Base-by-base conservation (phyloP, 2,797 vertebrate genomes). In the Mus minutoides region DNA sequence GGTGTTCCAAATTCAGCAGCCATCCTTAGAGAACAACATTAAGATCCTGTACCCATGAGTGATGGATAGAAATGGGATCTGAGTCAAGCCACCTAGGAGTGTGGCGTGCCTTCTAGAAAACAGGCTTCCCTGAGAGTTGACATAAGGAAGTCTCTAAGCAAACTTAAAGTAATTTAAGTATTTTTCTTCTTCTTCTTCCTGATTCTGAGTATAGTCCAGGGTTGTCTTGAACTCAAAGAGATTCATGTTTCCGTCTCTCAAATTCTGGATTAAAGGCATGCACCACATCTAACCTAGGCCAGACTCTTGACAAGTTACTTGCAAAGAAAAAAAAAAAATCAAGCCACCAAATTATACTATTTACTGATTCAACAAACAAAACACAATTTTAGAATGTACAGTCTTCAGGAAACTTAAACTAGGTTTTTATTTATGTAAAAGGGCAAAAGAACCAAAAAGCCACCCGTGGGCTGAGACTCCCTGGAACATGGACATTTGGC, bases 401-500 rank as follows among this genome's bases (percentile, higher is more conserved):
- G 34, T 73, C 8, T 6, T 24, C 16, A 43, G 80, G 24, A 76
- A 29, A 21, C 71, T n/a, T 34, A 9, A 52, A 26, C 4, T 2
- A 64, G 77, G 92, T 21, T 62, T 75, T 26, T 37, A 2, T 29
- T 29, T 19, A n/a, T 4, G 4, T 14, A 54, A 14, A 43, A 49
- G 73, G 60, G 73, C 37, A 12, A 6, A 67, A 0, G 43, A 69
- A 56, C 14, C 0, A 40, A 56, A 26, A 56, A 69, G 60, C 40
- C 3, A 54, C 6, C 24, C 19, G 2, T 12, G 19, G 34, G 64
- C 60, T 43, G 16, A 52, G 71, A 46, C 0, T 14, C 60, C 69
- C 34, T 5, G 17, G 3, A n/a, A 26, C 14, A 8, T 0, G 8
- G 34, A n/a, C 52, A 24, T 5, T 2, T 13, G 37, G 60, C 37